Evolutionary conservation across 1,140 invertebrate species (phyloP).

Genomic region (Papilio polytes): DNA sequence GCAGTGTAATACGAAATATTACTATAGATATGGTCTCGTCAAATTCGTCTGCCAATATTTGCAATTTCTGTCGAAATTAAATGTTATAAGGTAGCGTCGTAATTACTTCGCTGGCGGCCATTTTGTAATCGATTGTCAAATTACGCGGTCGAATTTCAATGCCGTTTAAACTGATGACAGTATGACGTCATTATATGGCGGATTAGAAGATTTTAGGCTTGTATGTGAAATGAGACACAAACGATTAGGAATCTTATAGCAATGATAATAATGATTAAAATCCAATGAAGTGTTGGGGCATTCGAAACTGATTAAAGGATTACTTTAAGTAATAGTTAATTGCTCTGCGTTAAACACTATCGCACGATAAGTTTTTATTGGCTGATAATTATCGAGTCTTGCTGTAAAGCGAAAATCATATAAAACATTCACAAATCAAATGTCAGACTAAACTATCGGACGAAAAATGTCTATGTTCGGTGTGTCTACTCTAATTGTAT

Average conservation of each 20-base stretch:
- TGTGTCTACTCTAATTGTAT: too few relatives aligned
- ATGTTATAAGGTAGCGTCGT: slow-evolving; percentile 18
- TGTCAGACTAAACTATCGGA: too few relatives aligned
- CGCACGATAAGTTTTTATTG: too few relatives aligned
- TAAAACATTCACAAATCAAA: too few relatives aligned
- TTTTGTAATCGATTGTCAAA: slow-evolving; percentile 42
- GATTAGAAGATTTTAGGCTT: slow-evolving; percentile 41
- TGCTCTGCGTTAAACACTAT: neutral
- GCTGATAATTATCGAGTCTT: too few relatives aligned
- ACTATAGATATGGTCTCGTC: neutral
- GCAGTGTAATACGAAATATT: neutral
- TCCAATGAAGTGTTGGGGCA: neutral
- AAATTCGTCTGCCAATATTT: slow-evolving; percentile 6
- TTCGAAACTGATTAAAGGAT: neutral
- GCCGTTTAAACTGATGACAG: slow-evolving; percentile 41
- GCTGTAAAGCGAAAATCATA: too few relatives aligned
- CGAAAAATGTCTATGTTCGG: too few relatives aligned
- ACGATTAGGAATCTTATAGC: neutral
- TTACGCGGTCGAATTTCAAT: slow-evolving; percentile 38
- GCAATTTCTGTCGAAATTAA: slow-evolving; percentile 25
- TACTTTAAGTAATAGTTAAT: neutral
- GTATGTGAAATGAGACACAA: slow-evolving; percentile 11
- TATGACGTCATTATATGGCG: slow-evolving; percentile 48
- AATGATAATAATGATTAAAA: neutral
- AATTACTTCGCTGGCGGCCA: slow-evolving; percentile 29